Evolutionary conservation across 2,888 invertebrate genomes (phyloP).

Genomic region (Xanthia icteritia): DNA sequence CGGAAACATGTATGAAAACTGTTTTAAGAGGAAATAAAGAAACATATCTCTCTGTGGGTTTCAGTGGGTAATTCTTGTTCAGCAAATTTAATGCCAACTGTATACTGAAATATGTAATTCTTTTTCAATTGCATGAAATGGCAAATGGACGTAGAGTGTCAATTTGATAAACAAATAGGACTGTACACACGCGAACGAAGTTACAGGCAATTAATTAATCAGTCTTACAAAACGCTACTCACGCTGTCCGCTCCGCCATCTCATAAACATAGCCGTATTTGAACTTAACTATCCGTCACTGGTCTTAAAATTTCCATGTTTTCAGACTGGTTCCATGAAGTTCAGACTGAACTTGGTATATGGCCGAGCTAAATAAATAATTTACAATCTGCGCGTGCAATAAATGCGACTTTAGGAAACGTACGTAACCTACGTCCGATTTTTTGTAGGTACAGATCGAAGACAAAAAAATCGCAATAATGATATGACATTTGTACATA

Average conservation of each 20-base stretch:
- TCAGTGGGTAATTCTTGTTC: background rate
- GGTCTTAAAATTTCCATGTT: no score
- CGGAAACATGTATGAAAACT: background rate
- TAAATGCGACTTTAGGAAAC: conserved; percentile 1
- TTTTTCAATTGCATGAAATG: background rate
- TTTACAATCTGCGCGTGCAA: conserved; percentile 30
- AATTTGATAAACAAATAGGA: background rate
- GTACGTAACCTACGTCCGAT: background rate
- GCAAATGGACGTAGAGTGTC: background rate
- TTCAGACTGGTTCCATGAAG: conserved; percentile 33
- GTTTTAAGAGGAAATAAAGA: background rate
- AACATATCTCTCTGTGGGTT: background rate
- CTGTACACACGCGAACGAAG: background rate
- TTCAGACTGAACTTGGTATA: conserved; percentile 25
- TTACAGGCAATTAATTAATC: background rate
- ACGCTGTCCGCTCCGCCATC: background rate
- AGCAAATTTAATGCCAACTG: background rate
- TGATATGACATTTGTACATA: background rate
- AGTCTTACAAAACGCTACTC: background rate
- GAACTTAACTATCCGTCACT: conserved; percentile 2
- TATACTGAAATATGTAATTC: background rate
- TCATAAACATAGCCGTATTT: background rate
- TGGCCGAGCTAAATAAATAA: conserved; percentile 35
- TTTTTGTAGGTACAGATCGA: background rate
- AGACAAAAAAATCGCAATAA: conserved; percentile 24